Base-by-base conservation (phyloP, 2,113 vertebrate species). In the Ameiurus melas region DNA sequence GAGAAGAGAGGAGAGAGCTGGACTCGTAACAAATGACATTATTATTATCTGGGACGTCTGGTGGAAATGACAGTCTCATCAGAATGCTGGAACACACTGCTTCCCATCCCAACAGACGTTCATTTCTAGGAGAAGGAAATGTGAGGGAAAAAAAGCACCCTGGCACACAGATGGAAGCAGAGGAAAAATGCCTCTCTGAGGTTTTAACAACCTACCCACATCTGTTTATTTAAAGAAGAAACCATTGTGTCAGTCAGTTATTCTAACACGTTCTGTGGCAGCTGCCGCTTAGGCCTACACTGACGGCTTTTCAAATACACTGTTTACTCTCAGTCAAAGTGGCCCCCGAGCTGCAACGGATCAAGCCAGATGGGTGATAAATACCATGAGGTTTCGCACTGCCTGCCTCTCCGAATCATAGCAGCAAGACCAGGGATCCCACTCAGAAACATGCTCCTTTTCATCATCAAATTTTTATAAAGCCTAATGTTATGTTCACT, bases 141-240 rank as follows among this genome's bases (percentile, higher is more conserved):
- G 58, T 5, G 90, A n/a, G 68, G n/a, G n/a, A 19, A 51, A 25
- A 85, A 85, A 86, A 78, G 68, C 85, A 17, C 64, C 64, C 64
- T 19, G 81, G 89, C 90, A 92, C 92, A 91, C 93, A 93, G 93
- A 94, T 94, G 93, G 91, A 91, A 85, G 89, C 36, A 33, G 78
- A 88, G 92, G 25, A 83, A 94, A 90, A 90, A 85, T 90, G 92
- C 90, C 92, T 92, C 68, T 80, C 90, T 43, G 83, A 90, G 92
- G 90, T 88, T 95, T 95, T 95, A 95, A 96, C 94, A 94, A 95
- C 92, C 93, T 94, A 93, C 90, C 92, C 89, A 92, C 88, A 91
- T 96, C 95, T 97, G 95, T 97, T 98, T 97, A 95, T 96, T 97
- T 96, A 97, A 95, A 97, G 97, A 95, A 97, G 96, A 96, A 97